Evolutionary conservation across 2,797 vertebrate species (phyloP), one percentile per base, ranked within the genome.

Genomic region (Ispidina picta): DNA sequence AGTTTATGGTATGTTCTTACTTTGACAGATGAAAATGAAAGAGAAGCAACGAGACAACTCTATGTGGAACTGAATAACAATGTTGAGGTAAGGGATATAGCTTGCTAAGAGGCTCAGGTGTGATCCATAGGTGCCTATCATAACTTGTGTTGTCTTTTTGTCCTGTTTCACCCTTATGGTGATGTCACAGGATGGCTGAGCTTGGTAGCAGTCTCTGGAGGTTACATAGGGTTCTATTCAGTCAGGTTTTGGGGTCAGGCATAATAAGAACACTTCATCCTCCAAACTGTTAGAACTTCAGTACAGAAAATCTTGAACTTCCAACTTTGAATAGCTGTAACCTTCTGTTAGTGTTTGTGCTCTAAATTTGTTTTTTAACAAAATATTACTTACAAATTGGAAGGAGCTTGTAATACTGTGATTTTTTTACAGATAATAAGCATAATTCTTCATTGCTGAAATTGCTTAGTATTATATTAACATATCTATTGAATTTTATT

Each of bases 21-120:
- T 93, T 95, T 96, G 82, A 69, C 58, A 99, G 99, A 98, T 98
- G 98, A 99, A 96, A 97, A 97, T 68, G 99, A 99, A 97, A 98
- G 98, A 96, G 98, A 99, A 96, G 98, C 99, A 98, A 98, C 98
- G 49, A 98, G 98, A 66, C 97, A 98, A 46, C 91, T 98, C n/a
- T 98, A 98, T 25, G 44, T 97, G 92, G 98, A 99, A 90, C 98
- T 98, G 93, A 97, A 93, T 91, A 97, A 96, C 83, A 98, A 88
- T 23, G 75, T 98, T 92, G 98, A 99, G 98, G 99, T 98, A 95
- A 97, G 96, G 94, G 43, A 52, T 16, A 20, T 5, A 69, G 56
- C 75, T 81, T 73, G 37, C 60, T 56, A 62, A 77, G 87, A 92
- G 54, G 25, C 82, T 88, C 63, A 83, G 23, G 8, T n/a, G n/a